phyloP scores from a whole-genome alignment of 2,113 vertebrate genomes.

The Ameiurus melas region DNA sequence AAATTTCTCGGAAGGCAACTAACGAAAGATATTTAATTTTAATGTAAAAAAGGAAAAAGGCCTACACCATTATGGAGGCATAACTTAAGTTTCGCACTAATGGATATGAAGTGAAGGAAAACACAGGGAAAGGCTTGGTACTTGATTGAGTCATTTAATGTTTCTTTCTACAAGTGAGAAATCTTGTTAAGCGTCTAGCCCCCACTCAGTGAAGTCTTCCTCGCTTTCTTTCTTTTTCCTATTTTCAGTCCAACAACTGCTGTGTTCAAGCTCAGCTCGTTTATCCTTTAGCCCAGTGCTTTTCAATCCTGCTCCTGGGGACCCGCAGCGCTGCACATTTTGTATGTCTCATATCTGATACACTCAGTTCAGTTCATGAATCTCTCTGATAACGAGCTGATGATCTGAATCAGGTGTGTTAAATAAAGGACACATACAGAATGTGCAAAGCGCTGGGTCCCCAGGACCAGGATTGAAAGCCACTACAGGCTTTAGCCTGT shows the following conservation, averaged over 20 bases:
- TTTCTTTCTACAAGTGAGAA: neutral
- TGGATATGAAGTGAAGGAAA: neutral
- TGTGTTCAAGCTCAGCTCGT: neutral
- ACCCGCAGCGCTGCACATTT: no score
- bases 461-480: no score
- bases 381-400: no score
- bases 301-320: no score
- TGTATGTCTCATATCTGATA: no score
- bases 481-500: no score
- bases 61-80: neutral
- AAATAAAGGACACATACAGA: no score
- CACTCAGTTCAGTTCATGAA: no score
- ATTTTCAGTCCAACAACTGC: neutral
- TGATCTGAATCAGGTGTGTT: no score
- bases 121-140: neutral
- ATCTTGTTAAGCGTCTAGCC: neutral
- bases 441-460: no score
- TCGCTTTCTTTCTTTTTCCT: neutral
- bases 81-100: neutral
- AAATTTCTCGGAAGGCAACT: neutral
- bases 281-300: no score
- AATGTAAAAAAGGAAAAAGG: neutral
- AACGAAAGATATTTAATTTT: neutral
- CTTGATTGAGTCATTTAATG: neutral
- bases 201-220: neutral